These are phyloP conservation scores for Campylomormyrus tamandua DNA, from an alignment of 2,113 vertebrate species.

Conservation along the genomic window DNA sequence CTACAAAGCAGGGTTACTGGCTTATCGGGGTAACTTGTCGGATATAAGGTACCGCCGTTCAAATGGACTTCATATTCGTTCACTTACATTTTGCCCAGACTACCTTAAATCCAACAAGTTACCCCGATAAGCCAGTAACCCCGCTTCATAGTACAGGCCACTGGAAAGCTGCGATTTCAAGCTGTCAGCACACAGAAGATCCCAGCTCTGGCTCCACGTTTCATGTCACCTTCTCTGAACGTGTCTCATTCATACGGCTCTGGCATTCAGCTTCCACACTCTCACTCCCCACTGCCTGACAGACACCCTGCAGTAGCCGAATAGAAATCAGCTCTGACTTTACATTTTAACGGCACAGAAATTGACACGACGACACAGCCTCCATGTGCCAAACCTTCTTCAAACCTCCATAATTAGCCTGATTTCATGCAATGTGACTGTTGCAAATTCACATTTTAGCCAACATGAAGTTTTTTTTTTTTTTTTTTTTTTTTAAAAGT, in stretches of 20 bases:
- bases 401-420: constrained; percentile 56
- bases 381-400: constrained; percentile 54
- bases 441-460: constrained; percentile 96
- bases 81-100: no score
- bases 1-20: no score
- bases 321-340: background rate
- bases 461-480: constrained; percentile 77
- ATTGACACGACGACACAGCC: constrained; percentile 51
- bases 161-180: background rate
- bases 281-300: background rate
- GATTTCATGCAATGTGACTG: constrained; percentile 97
- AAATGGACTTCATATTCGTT: no score
- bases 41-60: no score
- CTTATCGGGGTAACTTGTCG: no score
- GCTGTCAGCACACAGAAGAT: background rate
- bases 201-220: background rate
- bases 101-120: no score
- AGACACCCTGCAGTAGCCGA: background rate
- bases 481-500: constrained; percentile 39
- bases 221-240: background rate
- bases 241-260: background rate
- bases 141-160: no score
- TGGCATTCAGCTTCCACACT: background rate
- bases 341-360: constrained; percentile 53
- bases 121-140: no score